Evolutionary conservation across 2,797 vertebrate species (phyloP), one percentile per base, ranked within the genome.

Genomic region (Pogoniulus pusillus): DNA sequence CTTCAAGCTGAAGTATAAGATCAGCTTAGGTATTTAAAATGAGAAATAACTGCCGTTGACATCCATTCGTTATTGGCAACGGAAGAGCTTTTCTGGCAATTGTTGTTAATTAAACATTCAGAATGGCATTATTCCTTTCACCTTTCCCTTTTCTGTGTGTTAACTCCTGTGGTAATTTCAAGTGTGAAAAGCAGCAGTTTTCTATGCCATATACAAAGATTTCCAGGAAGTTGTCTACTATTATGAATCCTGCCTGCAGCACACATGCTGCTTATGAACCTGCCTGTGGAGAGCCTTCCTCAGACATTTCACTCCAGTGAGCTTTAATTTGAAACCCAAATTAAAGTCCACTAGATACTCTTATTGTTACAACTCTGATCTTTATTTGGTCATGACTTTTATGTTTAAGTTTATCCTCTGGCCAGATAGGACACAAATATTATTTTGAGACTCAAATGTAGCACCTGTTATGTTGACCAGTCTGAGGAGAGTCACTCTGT

Each of bases 1-100:
- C 87, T 94, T 89, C 80, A 85, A 92, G 81, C 91, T 94, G 95
- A 95, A 97, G 94, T 95, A 91, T 89, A 94, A 79, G 91, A 95
- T 95, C 77, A 87, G 83, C 91, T 94, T 96, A 91, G 32, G 17
- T 94, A 79, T 94, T 96, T 95, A 94, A 95, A 94, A 94, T 92
- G 84, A 93, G 78, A 87, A 96, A 86, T 93, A 96, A 93, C 91
- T 94, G 87, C 84, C 76, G 16, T 53, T 87, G 89, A 43, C 89
- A 79, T 58, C n/a, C 41, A 64, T 86, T 88, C 3, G 10, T 29
- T 88, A 80, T 35, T 84, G 89, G 34, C 77, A 85, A 95, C 95
- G 94, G 73, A 82, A 87, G 62, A 93, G 18, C 64, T 88, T 95
- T 93, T 77, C 60, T 91, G 79, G 85, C 89, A 91, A 60, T 86